Evolutionary conservation across 2,113 vertebrate species (phyloP), one percentile per base, ranked within the genome.

Genomic region (Charadrius vociferus): DNA sequence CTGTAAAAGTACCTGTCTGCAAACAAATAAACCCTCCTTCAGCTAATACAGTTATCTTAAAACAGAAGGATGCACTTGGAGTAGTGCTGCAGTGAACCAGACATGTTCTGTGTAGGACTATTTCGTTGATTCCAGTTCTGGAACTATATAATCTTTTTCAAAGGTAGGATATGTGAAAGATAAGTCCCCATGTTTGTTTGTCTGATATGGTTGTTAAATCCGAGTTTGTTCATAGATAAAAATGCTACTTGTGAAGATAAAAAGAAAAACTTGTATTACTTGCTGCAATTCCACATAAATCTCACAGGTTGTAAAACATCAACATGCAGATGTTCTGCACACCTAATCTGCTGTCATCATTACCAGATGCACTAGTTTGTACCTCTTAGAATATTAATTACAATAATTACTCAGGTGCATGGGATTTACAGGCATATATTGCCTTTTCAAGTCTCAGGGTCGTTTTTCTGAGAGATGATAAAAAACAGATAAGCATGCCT

Each of bases 141-240:
- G 70, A 87, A 45, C 23, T 6, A 17, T 22, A 30, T 43, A 49
- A 8, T 43, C 12, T 37, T 56, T 61, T 41, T 47, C 32, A 29
- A 22, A 84, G 83, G 22, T 14, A n/a, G 66, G 32, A n/a, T 56
- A 6, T 47, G 5, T n/a, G 65, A 52, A 41, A 47, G n/a, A 0
- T 22, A 68, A 70, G 23, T 59, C 26, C 10, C 12, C 0, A 0
- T 14, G 1, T 14, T 8, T 50, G 14, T 73, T 73, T 62, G 39
- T 58, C 49, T 56, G 58, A 27, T 75, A 36, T 0, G 1, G 30
- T 32, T 92, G 45, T 22, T 83, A 6, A 61, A 81, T 56, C 58
- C 47, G 49, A 47, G 41, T 24, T 55, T 67, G 20, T 78, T 91
- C 18, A 15, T 37, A 68, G 36, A 27, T 36, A 15, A 55, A 62